These are phyloP conservation scores for Hydrotaea cyrtoneurina DNA, from an alignment of 2,888 invertebrate genomes.

Conservation along the genomic window DNA sequence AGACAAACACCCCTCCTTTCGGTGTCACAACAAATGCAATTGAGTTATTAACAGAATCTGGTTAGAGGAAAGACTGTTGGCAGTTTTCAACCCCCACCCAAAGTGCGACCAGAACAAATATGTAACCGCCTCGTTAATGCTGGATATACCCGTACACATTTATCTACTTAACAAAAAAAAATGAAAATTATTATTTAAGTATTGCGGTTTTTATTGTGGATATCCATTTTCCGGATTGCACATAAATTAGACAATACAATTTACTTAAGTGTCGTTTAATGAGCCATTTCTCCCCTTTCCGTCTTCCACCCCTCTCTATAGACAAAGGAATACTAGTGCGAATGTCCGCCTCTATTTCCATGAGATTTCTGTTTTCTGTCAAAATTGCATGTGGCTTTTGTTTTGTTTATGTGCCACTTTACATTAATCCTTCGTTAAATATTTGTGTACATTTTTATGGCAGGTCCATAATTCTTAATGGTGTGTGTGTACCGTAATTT, in stretches of 20 bases:
- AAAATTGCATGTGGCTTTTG: constrained; percentile 37
- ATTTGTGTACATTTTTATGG: constrained; percentile 21
- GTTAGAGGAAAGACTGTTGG: constrained; percentile 41
- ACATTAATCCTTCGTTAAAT: constrained; percentile 44
- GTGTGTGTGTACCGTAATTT: constrained; percentile 33
- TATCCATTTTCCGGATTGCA: constrained; percentile 23
- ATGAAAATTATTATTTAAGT: constrained; percentile 52
- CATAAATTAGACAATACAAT: constrained; percentile 60
- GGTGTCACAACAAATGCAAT: constrained; percentile 61
- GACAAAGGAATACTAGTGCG: not conserved
- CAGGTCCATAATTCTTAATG: constrained; percentile 33
- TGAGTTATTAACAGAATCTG: constrained; percentile 53
- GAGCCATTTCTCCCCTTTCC: constrained; percentile 42
- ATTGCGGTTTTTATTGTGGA: constrained; percentile 54
- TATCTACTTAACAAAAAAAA: constrained; percentile 54
- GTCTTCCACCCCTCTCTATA: not conserved
- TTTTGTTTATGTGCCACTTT: constrained; percentile 27
- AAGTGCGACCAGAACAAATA: not conserved
- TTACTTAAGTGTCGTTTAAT: constrained; percentile 68
- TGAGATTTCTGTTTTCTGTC: constrained; percentile 61
- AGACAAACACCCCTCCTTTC: constrained; percentile 29
- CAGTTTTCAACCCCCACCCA: constrained; percentile 25
- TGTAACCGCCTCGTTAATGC: too few relatives aligned
- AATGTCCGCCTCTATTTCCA: constrained; percentile 17
- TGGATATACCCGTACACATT: constrained; percentile 49